phyloP scores from a whole-genome alignment of 2,113 vertebrate species.

The Plecotus auritus region DNA sequence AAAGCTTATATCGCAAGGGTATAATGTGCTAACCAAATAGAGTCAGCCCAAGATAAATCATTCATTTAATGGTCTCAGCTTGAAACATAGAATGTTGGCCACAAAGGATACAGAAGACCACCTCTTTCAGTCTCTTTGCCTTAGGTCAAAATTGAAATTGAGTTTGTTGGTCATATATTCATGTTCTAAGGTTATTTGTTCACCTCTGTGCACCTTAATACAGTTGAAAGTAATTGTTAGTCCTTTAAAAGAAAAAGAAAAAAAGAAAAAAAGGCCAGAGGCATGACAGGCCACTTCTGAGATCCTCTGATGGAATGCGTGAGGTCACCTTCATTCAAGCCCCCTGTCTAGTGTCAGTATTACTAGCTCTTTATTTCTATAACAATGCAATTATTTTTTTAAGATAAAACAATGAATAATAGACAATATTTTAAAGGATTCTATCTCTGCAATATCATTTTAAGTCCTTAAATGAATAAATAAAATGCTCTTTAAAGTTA shows the following conservation, averaged over 20 bases:
- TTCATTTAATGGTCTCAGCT: slow-evolving; percentile 13
- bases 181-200: slow-evolving; percentile 14
- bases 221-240: background rate
- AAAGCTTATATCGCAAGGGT: background rate
- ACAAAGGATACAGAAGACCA: background rate
- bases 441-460: background rate
- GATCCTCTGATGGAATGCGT: background rate
- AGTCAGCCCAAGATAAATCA: slow-evolving; percentile 21
- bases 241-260: background rate
- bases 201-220: background rate
- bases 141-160: slow-evolving; percentile 33
- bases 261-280: background rate
- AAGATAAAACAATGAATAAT: background rate
- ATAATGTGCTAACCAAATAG: background rate
- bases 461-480: background rate
- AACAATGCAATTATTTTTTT: background rate
- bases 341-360: background rate
- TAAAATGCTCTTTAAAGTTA: background rate
- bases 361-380: background rate
- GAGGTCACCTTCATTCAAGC: background rate
- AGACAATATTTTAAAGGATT: background rate
- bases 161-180: slow-evolving; percentile 34
- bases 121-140: background rate
- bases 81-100: background rate
- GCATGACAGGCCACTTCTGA: background rate